Evolutionary conservation across 2,113 vertebrate species (phyloP).

Genomic region (Girardinichthys multiradiatus): DNA sequence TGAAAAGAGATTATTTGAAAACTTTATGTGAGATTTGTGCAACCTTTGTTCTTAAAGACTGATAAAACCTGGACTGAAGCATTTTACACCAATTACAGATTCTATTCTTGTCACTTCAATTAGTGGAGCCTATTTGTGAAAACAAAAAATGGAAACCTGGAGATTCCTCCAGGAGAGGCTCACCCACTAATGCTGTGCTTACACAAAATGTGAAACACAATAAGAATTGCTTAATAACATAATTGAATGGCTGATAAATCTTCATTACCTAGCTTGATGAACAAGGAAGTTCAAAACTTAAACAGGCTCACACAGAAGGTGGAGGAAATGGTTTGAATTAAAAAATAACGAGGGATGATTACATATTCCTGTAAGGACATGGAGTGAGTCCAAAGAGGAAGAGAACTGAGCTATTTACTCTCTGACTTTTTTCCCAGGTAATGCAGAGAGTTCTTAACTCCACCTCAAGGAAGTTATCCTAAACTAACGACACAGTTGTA

Average conservation of each 20-base stretch:
- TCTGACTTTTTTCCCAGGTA: constrained; percentile 27
- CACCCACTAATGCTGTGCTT: not conserved
- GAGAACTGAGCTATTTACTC: constrained; percentile 14
- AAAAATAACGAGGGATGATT: constrained; percentile 24
- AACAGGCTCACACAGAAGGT: not conserved
- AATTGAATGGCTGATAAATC: not conserved
- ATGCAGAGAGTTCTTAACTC: not conserved
- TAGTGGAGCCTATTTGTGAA: too few species aligned
- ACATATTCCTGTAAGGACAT: constrained; percentile 33
- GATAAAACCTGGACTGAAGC: too few species aligned
- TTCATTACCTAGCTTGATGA: not conserved
- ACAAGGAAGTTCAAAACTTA: constrained; percentile 48
- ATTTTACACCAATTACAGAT: too few species aligned
- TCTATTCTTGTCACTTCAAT: too few species aligned
- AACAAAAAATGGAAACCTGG: too few species aligned
- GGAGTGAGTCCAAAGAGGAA: constrained; percentile 22
- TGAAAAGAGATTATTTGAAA: too few species aligned
- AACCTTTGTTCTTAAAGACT: too few species aligned
- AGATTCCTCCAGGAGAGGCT: too few species aligned
- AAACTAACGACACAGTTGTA: not conserved
- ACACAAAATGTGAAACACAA: not conserved
- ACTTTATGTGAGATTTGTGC: too few species aligned
- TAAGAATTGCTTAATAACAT: not conserved
- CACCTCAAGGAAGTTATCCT: not conserved
- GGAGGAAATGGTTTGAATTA: not conserved